phyloP scores from a whole-genome alignment of 2,113 vertebrate genomes.

The Ascaphus truei region DNA sequence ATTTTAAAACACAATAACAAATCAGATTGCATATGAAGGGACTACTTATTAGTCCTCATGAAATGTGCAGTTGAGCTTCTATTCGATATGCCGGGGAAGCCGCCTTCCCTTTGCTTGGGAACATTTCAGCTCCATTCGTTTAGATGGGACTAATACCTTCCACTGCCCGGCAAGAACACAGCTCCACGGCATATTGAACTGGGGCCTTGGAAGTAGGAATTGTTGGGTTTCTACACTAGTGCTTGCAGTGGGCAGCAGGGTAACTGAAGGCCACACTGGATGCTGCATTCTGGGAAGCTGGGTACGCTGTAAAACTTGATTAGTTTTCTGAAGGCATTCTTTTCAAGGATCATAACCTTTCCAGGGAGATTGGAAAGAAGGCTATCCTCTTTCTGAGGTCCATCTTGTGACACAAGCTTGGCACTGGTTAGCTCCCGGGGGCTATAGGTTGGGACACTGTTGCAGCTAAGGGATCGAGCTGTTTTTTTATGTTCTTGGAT shows the following conservation, averaged over 20 bases:
- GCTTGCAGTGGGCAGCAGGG: conserved; percentile 78
- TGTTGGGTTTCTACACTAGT: conserved; percentile 51
- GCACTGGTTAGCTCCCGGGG: conserved; percentile 43
- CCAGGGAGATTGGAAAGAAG: conserved; percentile 65
- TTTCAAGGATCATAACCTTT: conserved; percentile 67
- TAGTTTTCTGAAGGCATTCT: conserved; percentile 76
- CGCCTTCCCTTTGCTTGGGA: background rate
- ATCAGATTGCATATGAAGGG: conserved; percentile 46
- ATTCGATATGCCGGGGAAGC: background rate
- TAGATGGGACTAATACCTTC: background rate
- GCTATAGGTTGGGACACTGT: conserved; percentile 61
- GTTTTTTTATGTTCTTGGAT: conserved; percentile 67
- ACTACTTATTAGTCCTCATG: conserved; percentile 35
- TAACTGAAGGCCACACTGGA: conserved; percentile 76
- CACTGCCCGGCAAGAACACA: background rate
- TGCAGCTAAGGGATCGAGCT: conserved; percentile 83
- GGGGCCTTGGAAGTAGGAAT: background rate
- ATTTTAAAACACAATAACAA: conserved; percentile 39
- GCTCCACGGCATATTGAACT: background rate
- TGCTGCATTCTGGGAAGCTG: conserved; percentile 77
- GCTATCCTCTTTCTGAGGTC: conserved; percentile 37
- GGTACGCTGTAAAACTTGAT: conserved; percentile 90
- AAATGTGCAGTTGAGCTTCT: background rate
- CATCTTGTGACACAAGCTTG: conserved; percentile 43
- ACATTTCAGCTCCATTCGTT: background rate